These are phyloP conservation scores for Paracentrotus lividus DNA, from an alignment of 53 echinoderm and acorn worm species.

Conservation along the genomic window DNA sequence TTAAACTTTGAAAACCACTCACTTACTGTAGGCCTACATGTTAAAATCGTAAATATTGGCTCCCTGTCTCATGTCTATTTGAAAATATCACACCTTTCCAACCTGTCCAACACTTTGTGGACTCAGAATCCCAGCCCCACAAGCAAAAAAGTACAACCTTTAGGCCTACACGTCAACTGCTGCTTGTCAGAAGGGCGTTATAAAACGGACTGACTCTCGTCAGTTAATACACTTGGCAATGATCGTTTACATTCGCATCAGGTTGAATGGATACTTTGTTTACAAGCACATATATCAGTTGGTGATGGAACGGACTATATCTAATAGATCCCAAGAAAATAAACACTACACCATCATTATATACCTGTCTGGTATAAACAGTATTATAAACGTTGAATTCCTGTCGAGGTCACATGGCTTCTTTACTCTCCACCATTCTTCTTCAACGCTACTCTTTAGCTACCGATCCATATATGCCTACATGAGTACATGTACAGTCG, in stretches of 20 bases:
- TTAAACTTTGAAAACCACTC: too few relatives aligned
- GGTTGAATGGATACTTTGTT: not conserved
- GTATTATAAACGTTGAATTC: constrained; percentile 3
- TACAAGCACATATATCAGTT: constrained; percentile 7
- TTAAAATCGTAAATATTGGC: too few relatives aligned
- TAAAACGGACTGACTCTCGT: too few relatives aligned
- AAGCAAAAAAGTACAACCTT: not conserved
- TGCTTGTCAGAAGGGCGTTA: too few relatives aligned
- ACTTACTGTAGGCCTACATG: too few relatives aligned
- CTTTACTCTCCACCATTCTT: not conserved
- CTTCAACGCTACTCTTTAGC: not conserved
- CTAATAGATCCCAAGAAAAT: constrained; percentile 32
- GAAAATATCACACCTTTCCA: not conserved
- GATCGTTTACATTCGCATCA: constrained; percentile 14
- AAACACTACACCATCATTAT: constrained; percentile 42
- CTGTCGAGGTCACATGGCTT: not conserved
- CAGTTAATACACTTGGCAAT: too few relatives aligned
- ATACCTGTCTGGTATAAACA: constrained; percentile 20
- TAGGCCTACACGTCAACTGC: too few relatives aligned
- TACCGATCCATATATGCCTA: too few relatives aligned
- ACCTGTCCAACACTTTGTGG: too few relatives aligned
- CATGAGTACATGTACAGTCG: too few relatives aligned
- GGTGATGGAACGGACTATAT: constrained; percentile 39
- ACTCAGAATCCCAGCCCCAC: not conserved
- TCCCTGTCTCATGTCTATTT: too few relatives aligned